Evolutionary conservation across 1,140 invertebrate species (phyloP), one percentile per base, ranked within the genome.

Genomic region (Paraescarpia echinospica): DNA sequence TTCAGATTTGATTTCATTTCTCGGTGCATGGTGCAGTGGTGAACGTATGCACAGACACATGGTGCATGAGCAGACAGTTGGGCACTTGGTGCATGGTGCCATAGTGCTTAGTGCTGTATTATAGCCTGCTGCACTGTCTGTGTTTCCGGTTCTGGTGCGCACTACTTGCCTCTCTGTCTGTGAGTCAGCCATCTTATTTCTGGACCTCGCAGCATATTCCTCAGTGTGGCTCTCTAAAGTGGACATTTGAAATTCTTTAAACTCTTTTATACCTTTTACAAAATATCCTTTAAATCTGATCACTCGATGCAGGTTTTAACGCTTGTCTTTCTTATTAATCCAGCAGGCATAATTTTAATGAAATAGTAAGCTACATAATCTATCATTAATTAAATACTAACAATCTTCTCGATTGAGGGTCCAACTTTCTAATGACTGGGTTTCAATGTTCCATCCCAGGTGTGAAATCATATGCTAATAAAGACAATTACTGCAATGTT

Each of bases 71-170:
- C 59, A 41, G 41, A 6, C 4, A 12, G 12, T 41, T 41, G 41
- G 41, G 41, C 41, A 41, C 41, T 6, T 41, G 41, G 41, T 77
- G 59, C 59, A 77, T 77, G 27, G 59, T 77, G 59, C 59, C 22
- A 77, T 77, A 77, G 59, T 77, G 59, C 59, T 77, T 77, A 77
- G 59, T 77, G 59, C 59, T 77, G 59, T 77, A 77, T 41, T 77
- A 77, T 77, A 77, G 59, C 59, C 59, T 77, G 59, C 2, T 77
- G 59, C 59, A 77, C 59, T 51, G 48, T 51, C 48, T 0, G 48
- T 51, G 48, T 51, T 51, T 51, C 48, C 18, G 48, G 48, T 51
- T 18, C 48, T 77, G 12, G 41, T 41, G 41, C 41, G 22, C 59
- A 77, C 59, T 77, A 31, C 27, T 31, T 0, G 59, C 27, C 18